Conservation (phyloP, 2,113 vertebrate species). For the Paratilapia polleni region DNA sequence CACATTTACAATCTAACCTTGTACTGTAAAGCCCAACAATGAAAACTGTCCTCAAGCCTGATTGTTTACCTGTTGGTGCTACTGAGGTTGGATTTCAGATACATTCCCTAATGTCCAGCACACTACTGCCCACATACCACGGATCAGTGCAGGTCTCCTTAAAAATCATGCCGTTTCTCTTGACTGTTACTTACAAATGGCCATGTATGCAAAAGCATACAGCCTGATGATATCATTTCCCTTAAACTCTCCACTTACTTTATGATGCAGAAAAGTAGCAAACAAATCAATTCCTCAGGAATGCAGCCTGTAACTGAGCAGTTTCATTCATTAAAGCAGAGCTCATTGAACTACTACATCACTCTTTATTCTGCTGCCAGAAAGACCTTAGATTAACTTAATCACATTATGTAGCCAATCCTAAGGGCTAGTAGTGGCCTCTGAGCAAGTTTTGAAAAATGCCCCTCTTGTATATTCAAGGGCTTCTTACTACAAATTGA, state of each 20-base stretch:
- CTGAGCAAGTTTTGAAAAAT: slow-evolving; percentile 11
- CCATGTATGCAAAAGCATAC: background rate
- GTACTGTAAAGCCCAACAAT: slow-evolving; percentile 25
- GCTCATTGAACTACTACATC: slow-evolving; percentile 1
- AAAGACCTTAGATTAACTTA: slow-evolving; percentile 29
- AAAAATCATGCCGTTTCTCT: slow-evolving; percentile 31
- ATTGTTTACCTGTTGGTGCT: slow-evolving; percentile 56
- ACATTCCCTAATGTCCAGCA: slow-evolving; percentile 48
- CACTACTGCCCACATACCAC: slow-evolving; percentile 30
- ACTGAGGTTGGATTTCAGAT: slow-evolving; percentile 31
- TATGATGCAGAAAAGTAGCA: slow-evolving; percentile 42
- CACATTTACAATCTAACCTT: slow-evolving; percentile 35
- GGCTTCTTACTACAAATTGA: slow-evolving; percentile 45
- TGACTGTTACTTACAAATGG: slow-evolving; percentile 63
- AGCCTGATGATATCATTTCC: slow-evolving; percentile 9
- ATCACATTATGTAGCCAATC: slow-evolving; percentile 39
- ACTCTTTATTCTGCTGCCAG: slow-evolving; percentile 35
- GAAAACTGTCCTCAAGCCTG: slow-evolving; percentile 25
- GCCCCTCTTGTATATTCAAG: slow-evolving; percentile 24
- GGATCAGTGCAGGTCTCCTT: slow-evolving; percentile 31
- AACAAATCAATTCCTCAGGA: slow-evolving; percentile 67
- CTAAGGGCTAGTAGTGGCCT: slow-evolving; percentile 2
- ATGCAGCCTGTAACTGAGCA: slow-evolving; percentile 28
- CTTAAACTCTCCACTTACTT: slow-evolving; percentile 14
- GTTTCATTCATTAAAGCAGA: slow-evolving; percentile 40